Evolutionary conservation across 2,797 vertebrate species (phyloP), one percentile per base, ranked within the genome.

Genomic region (Scolopax bukidnonensis): DNA sequence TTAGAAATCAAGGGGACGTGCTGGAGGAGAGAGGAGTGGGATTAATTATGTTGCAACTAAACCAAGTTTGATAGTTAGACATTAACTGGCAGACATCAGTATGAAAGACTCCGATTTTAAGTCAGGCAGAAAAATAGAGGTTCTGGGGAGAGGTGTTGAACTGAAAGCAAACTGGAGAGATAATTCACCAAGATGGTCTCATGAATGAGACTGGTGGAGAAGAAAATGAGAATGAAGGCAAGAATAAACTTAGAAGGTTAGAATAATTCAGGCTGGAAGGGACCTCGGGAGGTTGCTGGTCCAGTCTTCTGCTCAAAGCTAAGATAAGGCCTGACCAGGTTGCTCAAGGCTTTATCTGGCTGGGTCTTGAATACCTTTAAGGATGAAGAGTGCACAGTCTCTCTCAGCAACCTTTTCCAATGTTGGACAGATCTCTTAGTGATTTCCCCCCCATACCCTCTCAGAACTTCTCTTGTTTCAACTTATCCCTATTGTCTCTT

Each of bases 361-460:
- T 77, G 18, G 0, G 0, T 74, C 47, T 89, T 27, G 4, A 85
- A 85, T 59, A 77, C 4, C n/a, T 69, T 17, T 27, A 51, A 63
- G 70, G 30, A 79, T 23, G 50, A 79, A 67, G 25, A 80, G 15
- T 32, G 32, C 28, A n/a, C 3, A 3, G 20, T 6, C 32, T 64
- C 6, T 59, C 41, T 51, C 54, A 30, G 28, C 8, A 54, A 53
- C 32, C 30, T 70, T 57, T 30, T 74, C 11, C 40, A 80, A 18
- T 12, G 25, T 18, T 64, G 53, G 32, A 11, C 5, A 32, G 64
- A 48, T 79, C 9, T 76, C 27, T 61, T 28, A 4, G 32, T 5
- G 6, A 69, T 3, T 51, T 54, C 16, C 14, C 27, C 50, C 0
- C 9, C 4, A 6, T 2, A 25, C 18, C 11, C 12, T 60, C 32